Evolutionary conservation across 1,140 invertebrate species (phyloP), one percentile per base, ranked within the genome.

Genomic region (Diprion similis): DNA sequence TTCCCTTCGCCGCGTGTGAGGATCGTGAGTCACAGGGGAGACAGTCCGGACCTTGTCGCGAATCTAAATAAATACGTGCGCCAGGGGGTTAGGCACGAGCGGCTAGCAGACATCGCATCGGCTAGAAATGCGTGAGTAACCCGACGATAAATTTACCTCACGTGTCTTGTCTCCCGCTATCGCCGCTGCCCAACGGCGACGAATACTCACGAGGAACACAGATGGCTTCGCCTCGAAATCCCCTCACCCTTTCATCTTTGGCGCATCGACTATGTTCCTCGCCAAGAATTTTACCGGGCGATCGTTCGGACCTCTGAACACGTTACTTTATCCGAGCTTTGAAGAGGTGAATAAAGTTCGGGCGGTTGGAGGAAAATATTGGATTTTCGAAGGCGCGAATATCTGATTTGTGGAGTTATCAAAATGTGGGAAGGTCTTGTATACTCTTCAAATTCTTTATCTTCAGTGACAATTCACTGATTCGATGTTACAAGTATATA

Each of bases 101-200:
- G 68, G 76, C 77, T 77, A 78, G 76, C 79, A 80, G 77, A 81
- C 81, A 45, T 64, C 59, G 17, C 59, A 83, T 81, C 80, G 79
- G 78, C 80, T 80, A 81, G 83, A 83, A 84, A 84, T 80, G 82
- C 82, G 82, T 84, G 80, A 84, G 84, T 82, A 82, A 82, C 78
- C 71, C 74, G 73, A 74, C 67, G 82, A 78, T 84, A 82, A 80
- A 82, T 84, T 85, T 84, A 80, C 79, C 81, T 81, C 75, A 75
- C 71, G 75, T 75, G 77, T 70, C 51, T 59, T 17, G 11, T 15
- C 11, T 4, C 51, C 51, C 51, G 70, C 76, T 77, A 72, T 73
- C 75, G 71, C 76, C 72, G 46, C 68, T 45, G 59, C 66, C n/a
- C 51, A 59, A 59, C 51, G 51, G n/a, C 51, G 9, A 59, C 6